Base-by-base conservation (phyloP, 2,888 invertebrate genomes). In the Antheraea yamamai region DNA sequence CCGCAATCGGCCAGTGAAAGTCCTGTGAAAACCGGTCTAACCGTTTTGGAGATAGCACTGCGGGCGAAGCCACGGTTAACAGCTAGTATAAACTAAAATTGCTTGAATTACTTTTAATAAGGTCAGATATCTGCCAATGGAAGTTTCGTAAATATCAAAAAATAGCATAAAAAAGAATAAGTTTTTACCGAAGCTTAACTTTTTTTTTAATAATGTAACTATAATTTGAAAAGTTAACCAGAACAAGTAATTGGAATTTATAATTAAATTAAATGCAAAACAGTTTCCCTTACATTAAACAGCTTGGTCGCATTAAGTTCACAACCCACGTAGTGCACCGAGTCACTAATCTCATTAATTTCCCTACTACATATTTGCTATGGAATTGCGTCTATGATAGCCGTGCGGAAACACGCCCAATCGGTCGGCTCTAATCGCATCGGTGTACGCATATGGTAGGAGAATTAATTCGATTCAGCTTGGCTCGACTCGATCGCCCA, bases 401-500 rank as follows among this genome's bases (percentile, higher is more conserved):
- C 23, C 23, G 64, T 26, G 26, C 26, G 61, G 61, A 61, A 61
- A 8, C 61, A 61, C n/a, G 64, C 26, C 26, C 64, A 64, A 64
- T 64, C 64, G 64, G 64, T 64, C 64, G 64, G 64, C 26, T 64
- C 64, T 64, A 64, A 64, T 64, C 64, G 64, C 64, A 64, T 64
- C 26, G 26, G 26, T 26, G 23, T 12, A 26, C 64, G 14, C 26
- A 64, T 64, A 64, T 64, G 26, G 64, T 26, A 64, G 64, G 23
- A 26, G 64, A 64, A 64, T 64, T 64, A 64, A 64, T 26, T 23
- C 64, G 26, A 64, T 26, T 26, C 64, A 23, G 64, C 0, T 58
- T 23, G 26, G 26, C 64, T 64, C 14, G 4, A 26, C 23, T 26
- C 26, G 26, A 23, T 26, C 26, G 12, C 2, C 64, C 26, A 23